Conservation (phyloP, 2,113 vertebrate species). For the Lepidothrix coronata region DNA sequence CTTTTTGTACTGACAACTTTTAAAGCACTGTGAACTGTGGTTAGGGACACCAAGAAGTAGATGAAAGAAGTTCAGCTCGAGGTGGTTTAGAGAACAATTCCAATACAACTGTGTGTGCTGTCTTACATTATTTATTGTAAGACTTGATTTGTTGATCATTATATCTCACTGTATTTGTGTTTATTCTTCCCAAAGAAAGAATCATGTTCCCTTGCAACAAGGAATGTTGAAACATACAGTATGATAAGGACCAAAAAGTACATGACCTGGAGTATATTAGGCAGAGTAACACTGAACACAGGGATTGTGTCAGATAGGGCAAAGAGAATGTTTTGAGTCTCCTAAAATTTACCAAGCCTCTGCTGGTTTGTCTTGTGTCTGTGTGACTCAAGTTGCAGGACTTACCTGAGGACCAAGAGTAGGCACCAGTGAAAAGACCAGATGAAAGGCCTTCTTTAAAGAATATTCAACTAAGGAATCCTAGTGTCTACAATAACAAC, state of each 20-base stretch:
- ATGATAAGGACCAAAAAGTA: background rate
- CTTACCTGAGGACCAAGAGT: background rate
- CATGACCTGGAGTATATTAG: background rate
- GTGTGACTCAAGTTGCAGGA: background rate
- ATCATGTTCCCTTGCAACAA: background rate
- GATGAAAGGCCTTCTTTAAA: background rate
- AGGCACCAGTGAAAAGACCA: background rate
- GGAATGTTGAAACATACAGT: background rate
- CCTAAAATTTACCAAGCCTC: background rate
- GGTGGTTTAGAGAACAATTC: background rate
- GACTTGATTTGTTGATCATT: background rate
- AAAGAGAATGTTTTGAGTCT: background rate
- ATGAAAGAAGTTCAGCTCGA: background rate
- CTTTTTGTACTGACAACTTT: constrained; percentile 32
- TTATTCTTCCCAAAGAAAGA: background rate
- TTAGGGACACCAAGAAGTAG: background rate
- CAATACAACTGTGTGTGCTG: background rate
- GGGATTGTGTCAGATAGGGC: background rate
- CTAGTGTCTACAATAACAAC: background rate
- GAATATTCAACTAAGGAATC: background rate
- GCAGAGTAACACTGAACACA: background rate
- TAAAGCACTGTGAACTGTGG: background rate
- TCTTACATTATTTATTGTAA: background rate
- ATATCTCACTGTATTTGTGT: background rate
- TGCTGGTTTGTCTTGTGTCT: background rate